Evolutionary conservation across 1,140 invertebrate species (phyloP), one percentile per base, ranked within the genome.

Genomic region (Diachasma alloeum): DNA sequence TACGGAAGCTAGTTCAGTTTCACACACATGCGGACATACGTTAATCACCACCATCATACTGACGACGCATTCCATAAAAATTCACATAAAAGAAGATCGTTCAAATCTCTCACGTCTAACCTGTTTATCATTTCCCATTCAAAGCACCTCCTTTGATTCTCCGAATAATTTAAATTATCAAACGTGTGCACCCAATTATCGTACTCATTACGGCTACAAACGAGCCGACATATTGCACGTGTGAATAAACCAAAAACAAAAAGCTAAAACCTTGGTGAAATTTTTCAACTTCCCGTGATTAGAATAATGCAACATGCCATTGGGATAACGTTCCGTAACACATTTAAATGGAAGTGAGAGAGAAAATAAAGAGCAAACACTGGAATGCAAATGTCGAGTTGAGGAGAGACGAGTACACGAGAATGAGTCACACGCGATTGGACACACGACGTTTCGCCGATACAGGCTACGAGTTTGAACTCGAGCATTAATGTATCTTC

Each of bases 241-340:
- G 83, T 79, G 81, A 83, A 86, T 84, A 83, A 84, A 84, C 84
- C 73, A 80, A 82, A 83, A 81, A 81, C 73, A 24, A 44, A 80
- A 66, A 74, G 74, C 70, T 69, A 39, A 80, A 83, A 83, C 85
- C 84, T 84, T 83, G 81, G 72, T 70, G 9, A 15, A 24, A 39
- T 39, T 56, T 36, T 36, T 72, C 4, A 19, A 53, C 53, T 48
- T 19, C 8, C n/a, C 78, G 85, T 83, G 85, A 87, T 87, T 87
- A 87, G 85, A 87, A 87, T 87, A 87, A 87, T 86, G 81, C 81
- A 84, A 87, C 84, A 85, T 75, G 84, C 75, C 74, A 63, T 63
- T 83, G 76, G 82, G 79, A 82, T 84, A 85, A 84, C 81, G 81
- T 83, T 66, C 81, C 83, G 74, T 79, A 48, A 56, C 73, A 67